Conservation (phyloP, 2,888 invertebrate species). For the Drosophila phalerata region DNA sequence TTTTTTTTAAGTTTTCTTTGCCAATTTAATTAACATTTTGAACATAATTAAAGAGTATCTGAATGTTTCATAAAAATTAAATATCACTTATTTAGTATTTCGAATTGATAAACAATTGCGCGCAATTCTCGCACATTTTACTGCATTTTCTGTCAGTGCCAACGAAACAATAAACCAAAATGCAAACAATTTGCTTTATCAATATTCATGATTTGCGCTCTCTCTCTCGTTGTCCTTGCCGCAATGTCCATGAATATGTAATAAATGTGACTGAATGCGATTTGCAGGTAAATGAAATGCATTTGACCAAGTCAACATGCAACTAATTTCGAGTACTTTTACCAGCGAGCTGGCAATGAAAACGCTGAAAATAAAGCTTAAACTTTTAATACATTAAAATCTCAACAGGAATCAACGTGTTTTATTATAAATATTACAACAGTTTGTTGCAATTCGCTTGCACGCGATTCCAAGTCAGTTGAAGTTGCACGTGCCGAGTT, state of each 20-base stretch:
- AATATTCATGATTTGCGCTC: slow-evolving; percentile 69
- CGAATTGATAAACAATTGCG: slow-evolving; percentile 11
- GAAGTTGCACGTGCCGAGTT: slow-evolving; percentile 60
- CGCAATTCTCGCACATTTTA: slow-evolving; percentile 30
- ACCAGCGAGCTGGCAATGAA: slow-evolving; percentile 15
- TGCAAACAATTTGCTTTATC: slow-evolving; percentile 70
- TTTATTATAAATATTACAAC: slow-evolving; percentile 20
- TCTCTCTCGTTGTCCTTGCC: slow-evolving; percentile 18
- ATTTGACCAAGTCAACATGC: slow-evolving; percentile 55
- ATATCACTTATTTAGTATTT: neutral
- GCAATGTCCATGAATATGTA: slow-evolving; percentile 68
- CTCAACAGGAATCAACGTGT: neutral
- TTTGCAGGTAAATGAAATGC: slow-evolving; percentile 50
- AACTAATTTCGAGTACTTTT: slow-evolving; percentile 46
- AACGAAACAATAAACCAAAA: slow-evolving; percentile 57
- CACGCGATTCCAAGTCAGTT: slow-evolving; percentile 28
- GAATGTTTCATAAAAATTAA: neutral
- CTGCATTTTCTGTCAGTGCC: slow-evolving; percentile 33
- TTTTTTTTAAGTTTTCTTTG: too few species aligned
- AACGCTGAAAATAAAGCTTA: neutral
- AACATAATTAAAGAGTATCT: neutral
- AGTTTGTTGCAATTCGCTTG: slow-evolving; percentile 30
- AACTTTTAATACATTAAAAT: slow-evolving; percentile 16
- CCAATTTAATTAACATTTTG: neutral
- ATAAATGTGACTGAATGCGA: slow-evolving; percentile 55